These are phyloP conservation scores for Hanleya hanleyi DNA, from an alignment of 2,888 invertebrate species.

Conservation along the genomic window DNA sequence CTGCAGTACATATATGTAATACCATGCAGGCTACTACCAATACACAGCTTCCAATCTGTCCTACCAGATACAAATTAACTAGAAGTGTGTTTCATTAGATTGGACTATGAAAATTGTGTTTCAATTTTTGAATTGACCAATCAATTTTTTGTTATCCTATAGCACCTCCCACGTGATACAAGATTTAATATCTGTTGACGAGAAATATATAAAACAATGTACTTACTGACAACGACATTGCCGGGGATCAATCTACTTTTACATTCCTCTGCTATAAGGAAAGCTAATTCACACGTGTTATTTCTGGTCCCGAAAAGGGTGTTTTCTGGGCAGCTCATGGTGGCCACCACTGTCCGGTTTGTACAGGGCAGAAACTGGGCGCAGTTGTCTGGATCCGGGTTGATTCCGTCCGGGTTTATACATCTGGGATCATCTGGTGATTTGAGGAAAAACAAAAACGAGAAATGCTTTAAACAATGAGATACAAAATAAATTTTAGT, in stretches of 20 bases:
- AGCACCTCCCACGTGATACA: too few species aligned
- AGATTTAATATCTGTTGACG: too few species aligned
- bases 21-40: too few species aligned
- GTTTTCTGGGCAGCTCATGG: slow-evolving; percentile 50
- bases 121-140: too few species aligned
- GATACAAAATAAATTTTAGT: too few species aligned
- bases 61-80: too few species aligned
- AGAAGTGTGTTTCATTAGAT: too few species aligned
- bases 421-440: slow-evolving; percentile 49
- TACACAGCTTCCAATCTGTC: too few species aligned
- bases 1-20: too few species aligned
- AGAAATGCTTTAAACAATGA: background rate
- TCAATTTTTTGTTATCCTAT: too few species aligned
- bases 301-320: slow-evolving; percentile 47
- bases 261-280: slow-evolving; percentile 45
- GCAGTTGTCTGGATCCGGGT: slow-evolving; percentile 50
- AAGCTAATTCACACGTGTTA: slow-evolving; percentile 48
- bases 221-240: slow-evolving; percentile 49
- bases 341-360: slow-evolving; percentile 48
- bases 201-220: too few species aligned
- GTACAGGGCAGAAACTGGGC: slow-evolving; percentile 51
- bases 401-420: slow-evolving; percentile 41
- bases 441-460: slow-evolving; percentile 4
- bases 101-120: too few species aligned
- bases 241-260: slow-evolving; percentile 39